Evolutionary conservation across 2,797 vertebrate species (phyloP).

Genomic region (Amazonetta brasiliensis): DNA sequence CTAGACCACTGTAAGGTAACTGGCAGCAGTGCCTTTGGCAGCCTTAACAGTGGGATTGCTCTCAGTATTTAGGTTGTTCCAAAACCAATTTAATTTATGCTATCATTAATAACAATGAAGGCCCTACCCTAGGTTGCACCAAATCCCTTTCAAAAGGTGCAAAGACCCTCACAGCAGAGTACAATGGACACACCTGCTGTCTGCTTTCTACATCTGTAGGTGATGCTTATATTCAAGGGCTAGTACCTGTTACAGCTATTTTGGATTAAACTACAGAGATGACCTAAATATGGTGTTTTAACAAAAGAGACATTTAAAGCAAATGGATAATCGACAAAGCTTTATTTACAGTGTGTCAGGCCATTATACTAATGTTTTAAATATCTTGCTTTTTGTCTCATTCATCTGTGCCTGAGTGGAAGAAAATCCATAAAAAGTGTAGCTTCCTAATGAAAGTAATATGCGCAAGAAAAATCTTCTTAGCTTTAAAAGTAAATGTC

Average conservation of each 20-base stretch:
- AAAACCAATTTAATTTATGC: slow-evolving; percentile 1
- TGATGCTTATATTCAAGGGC: slow-evolving; percentile 26
- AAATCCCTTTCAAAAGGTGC: slow-evolving; percentile 20
- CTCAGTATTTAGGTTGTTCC: neutral
- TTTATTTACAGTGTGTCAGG: slow-evolving; percentile 59
- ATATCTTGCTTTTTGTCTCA: slow-evolving; percentile 33
- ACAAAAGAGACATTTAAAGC: slow-evolving; percentile 39
- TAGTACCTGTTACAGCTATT: slow-evolving; percentile 9
- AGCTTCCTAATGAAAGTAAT: slow-evolving; percentile 60
- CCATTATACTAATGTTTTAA: slow-evolving; percentile 61
- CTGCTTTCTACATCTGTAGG: slow-evolving; percentile 7
- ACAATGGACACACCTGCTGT: neutral
- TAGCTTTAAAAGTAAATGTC: slow-evolving; percentile 65
- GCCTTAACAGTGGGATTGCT: neutral
- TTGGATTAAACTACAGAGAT: slow-evolving; percentile 40
- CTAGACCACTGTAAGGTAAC: neutral
- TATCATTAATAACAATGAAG: neutral
- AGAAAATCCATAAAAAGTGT: slow-evolving; percentile 29
- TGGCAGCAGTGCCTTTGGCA: neutral
- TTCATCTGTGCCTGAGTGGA: slow-evolving; percentile 1
- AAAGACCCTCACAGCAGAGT: neutral
- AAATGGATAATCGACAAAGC: slow-evolving; percentile 60
- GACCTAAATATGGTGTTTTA: slow-evolving; percentile 50
- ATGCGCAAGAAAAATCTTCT: slow-evolving; percentile 54
- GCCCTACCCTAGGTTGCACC: neutral